These are phyloP conservation scores for Tenthredo mesomela DNA, from an alignment of 2,888 invertebrate species.

Conservation along the genomic window DNA sequence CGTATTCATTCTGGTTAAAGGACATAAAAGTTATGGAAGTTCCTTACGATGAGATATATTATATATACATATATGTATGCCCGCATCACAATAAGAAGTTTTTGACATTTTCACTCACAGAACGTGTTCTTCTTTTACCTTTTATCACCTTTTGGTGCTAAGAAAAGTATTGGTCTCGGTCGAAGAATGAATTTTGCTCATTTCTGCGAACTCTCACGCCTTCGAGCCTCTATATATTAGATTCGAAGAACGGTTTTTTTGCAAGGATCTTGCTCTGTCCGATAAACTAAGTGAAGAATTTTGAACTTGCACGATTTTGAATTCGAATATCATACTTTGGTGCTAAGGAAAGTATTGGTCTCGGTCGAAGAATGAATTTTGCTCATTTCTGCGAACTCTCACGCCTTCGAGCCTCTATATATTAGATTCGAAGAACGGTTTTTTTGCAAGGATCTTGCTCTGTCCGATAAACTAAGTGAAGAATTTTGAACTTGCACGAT, in stretches of 20 bases:
- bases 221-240: background rate
- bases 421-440: too few relatives aligned
- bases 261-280: too few relatives aligned
- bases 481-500: too few relatives aligned
- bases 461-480: too few relatives aligned
- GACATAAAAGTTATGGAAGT: background rate
- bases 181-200: background rate
- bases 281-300: too few relatives aligned
- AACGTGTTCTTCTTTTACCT: background rate
- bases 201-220: background rate
- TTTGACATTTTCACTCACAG: background rate
- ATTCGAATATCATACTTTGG: too few relatives aligned
- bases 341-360: too few relatives aligned
- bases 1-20: background rate
- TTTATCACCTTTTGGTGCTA: background rate
- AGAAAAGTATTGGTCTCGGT: too few relatives aligned
- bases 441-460: too few relatives aligned
- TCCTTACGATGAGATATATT: background rate
- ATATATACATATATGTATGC: background rate
- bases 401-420: background rate
- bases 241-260: too few relatives aligned
- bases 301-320: too few relatives aligned
- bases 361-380: background rate
- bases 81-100: slow-evolving; percentile 4
- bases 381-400: background rate